Evolutionary conservation across 1,140 invertebrate species (phyloP), one percentile per base, ranked within the genome.

Genomic region (Zaprionus ghesquierei): DNA sequence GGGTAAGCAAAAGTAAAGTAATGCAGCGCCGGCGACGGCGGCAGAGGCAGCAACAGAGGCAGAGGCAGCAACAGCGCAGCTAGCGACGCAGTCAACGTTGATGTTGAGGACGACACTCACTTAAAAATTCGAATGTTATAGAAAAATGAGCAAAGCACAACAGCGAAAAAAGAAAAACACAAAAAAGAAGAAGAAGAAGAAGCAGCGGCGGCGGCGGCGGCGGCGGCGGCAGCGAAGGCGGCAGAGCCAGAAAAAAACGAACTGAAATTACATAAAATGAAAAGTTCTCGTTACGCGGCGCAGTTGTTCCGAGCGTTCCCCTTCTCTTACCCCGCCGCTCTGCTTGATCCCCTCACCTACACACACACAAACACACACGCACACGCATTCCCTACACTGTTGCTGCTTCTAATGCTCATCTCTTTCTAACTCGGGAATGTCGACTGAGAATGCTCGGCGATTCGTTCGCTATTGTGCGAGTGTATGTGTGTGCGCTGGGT

Each of bases 81-180:
- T 8, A 33, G 29, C 33, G 25, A 9, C 64, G 33, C 9, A 49
- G 23, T 9, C 54, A 23, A 20, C 55, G n/a, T 10, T 61, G 44
- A 22, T 31, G 25, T 15, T 61, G 65, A 46, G 41, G 71, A 59
- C 55, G 77, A 79, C 73, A 89, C 73, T 89, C 84, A 89, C 84
- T 89, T 84, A 89, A 89, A 89, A 89, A 89, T 89, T 89, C 79
- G 77, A 89, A 82, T 82, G 77, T 80, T 89, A 89, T 89, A 89
- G 84, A 89, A 89, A 87, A 87, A 75, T 89, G 84, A 77, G 82
- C 84, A 79, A 81, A 76, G 79, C 79, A 66, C 61, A 56, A 68
- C 23, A 58, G 41, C 59, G 25, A 61, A 64, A 60, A 64, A 69
- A 53, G 31, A 65, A 35, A 35, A 41, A 9, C n/a, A 60, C 20